Conservation (phyloP, 2,888 invertebrate species). For the Tuberolachnus salignus region DNA sequence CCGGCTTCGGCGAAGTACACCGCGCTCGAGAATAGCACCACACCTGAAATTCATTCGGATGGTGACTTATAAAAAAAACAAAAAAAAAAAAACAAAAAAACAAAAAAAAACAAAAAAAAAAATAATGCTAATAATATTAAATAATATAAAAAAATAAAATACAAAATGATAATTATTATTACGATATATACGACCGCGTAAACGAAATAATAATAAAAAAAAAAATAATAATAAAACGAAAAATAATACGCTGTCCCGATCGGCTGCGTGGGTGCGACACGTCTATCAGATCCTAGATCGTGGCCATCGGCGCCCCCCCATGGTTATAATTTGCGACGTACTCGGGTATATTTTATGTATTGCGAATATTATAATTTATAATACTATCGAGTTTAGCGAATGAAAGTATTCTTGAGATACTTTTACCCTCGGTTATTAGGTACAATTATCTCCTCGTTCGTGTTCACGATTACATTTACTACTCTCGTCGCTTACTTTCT, state of each 20-base stretch:
- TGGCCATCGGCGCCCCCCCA: too few relatives aligned
- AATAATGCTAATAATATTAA: conserved; percentile 4
- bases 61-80: conserved; percentile 56
- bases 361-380: too few relatives aligned
- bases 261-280: neutral
- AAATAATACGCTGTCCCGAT: conserved; percentile 10
- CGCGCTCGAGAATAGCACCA: conserved; percentile 99
- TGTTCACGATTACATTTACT: too few relatives aligned
- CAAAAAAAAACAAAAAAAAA: conserved; percentile 28
- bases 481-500: too few relatives aligned
- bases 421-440: too few relatives aligned
- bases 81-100: conserved; percentile 42
- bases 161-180: neutral
- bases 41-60: conserved; percentile 76
- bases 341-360: too few relatives aligned
- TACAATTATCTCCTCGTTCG: too few relatives aligned
- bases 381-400: too few relatives aligned
- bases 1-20: conserved; percentile 99
- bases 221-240: neutral
- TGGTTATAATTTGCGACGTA: too few relatives aligned
- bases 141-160: conserved; percentile 6
- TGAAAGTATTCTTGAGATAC: too few relatives aligned
- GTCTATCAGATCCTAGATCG: neutral
- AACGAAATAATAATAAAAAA: neutral
- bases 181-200: too few relatives aligned